Conservation (phyloP, 1,140 invertebrate species). For the Eubasilissa regina region DNA sequence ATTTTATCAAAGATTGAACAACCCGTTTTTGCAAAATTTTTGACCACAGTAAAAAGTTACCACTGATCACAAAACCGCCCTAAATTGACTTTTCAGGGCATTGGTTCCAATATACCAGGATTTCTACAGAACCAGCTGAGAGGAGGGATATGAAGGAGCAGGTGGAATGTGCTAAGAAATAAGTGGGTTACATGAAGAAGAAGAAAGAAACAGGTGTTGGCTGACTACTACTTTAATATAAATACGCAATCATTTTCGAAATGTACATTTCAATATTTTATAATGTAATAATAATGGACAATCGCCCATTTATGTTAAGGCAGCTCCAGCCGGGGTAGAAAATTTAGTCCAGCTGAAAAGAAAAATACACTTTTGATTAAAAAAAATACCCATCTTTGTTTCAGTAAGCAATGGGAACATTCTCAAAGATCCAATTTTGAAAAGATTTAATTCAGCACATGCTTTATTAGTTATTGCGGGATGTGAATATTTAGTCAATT, state of each 20-base stretch:
- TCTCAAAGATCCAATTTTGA: no score
- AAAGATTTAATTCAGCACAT: no score
- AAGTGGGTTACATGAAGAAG: no score
- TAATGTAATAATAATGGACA: slow-evolving; percentile 25
- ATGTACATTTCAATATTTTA: slow-evolving; percentile 38
- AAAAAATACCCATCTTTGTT: no score
- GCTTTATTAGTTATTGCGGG: no score
- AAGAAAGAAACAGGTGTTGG: slow-evolving; percentile 42
- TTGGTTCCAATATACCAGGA: slow-evolving; percentile 42
- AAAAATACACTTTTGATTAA: slow-evolving; percentile 13
- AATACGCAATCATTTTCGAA: slow-evolving; percentile 46
- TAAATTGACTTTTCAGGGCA: slow-evolving; percentile 56
- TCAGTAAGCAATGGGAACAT: no score
- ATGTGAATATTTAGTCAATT: no score
- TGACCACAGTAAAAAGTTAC: no score
- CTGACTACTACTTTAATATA: slow-evolving; percentile 58
- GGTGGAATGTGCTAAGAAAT: no score
- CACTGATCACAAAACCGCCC: no score
- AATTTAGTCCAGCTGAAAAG: slow-evolving; percentile 57
- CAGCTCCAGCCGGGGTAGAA: slow-evolving; percentile 17
- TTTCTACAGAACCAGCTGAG: slow-evolving; percentile 47
- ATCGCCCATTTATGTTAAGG: slow-evolving; percentile 54
- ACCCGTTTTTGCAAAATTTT: no score
- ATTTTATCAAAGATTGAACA: no score
- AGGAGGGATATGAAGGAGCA: slow-evolving; percentile 27